phyloP scores from a whole-genome alignment of 2,113 vertebrate genomes.

The Pelecanus crispus region DNA sequence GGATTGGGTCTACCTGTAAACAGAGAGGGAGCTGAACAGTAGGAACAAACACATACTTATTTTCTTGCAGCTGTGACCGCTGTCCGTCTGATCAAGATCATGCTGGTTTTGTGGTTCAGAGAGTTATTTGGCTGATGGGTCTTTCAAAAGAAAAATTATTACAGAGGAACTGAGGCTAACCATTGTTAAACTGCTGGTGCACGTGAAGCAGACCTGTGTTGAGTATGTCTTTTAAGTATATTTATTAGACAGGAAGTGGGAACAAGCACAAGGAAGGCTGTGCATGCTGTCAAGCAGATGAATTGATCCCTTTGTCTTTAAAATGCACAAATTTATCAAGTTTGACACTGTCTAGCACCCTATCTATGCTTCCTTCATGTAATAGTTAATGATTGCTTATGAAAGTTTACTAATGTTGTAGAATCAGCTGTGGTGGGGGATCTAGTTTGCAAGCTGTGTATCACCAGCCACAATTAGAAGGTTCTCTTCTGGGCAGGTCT shows the following conservation, averaged over 20 bases:
- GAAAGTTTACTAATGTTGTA: background rate
- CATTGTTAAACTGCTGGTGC: background rate
- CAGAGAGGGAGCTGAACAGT: background rate
- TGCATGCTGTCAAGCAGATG: background rate
- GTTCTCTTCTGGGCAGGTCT: background rate
- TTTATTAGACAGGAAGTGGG: background rate
- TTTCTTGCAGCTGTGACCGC: constrained; percentile 11
- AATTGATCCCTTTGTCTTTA: background rate
- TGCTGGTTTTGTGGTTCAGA: constrained; percentile 10
- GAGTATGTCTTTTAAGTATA: background rate
- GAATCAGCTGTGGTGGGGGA: background rate
- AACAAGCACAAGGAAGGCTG: background rate
- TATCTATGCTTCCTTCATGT: background rate
- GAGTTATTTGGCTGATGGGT: background rate
- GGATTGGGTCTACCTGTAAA: constrained; percentile 17
- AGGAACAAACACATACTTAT: background rate
- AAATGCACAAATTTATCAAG: background rate
- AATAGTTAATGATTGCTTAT: background rate
- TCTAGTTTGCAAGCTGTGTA: background rate
- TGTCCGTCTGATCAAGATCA: constrained; percentile 2
- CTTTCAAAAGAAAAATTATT: background rate
- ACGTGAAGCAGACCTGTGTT: background rate
- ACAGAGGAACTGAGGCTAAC: constrained; percentile 7
- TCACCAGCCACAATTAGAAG: background rate
- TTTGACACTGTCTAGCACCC: background rate